Base-by-base conservation (phyloP, 2,113 vertebrate species). In the Hippocampus mohnikei region DNA sequence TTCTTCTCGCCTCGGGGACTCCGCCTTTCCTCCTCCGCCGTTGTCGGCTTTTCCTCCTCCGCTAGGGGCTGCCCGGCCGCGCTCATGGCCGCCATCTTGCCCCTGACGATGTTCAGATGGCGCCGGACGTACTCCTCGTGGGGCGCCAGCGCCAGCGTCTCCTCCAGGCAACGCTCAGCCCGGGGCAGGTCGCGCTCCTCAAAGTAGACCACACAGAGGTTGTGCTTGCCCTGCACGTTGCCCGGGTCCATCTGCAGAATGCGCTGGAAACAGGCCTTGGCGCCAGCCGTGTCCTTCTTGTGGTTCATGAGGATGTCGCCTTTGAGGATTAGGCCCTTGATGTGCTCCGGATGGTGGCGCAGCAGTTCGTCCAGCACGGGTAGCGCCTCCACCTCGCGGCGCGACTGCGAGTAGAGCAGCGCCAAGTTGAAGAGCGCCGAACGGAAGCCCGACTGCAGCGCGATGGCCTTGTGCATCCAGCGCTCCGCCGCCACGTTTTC, bases 231-330 rank as follows among this genome's bases (percentile, higher is more conserved):
- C 84, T 99, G 97, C 10, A 98, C 95, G 10, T 99, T 98, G 72
- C 77, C 90, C 70, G 96, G 97, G 86, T 99, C 96, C 81, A 96
- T 91, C 70, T 88, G 82, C 67, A 99, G 63, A 79, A 98, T 98
- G 73, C 91, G 94, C 87, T 98, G 90, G 75, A 99, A 99, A 88
- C 96, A 98, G 21, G 63, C 88, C 70, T 96, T 97, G 20, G 97
- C 97, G 8, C 97, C 97, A 2, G 11, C 68, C 0, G 96, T 97
- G 92, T 99, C 97, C 81, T 97, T 98, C 79, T 94, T 95, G 77
- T 98, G 96, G 91, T 99, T 99, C 97, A 99, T 98, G 67, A 99
- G 92, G 85, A 99, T 98, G 87, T 99, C 97, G 5, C 97, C 97
- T 83, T 98, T 98, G 69, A 99, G 92, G 89, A 99, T 98, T 5